Conservation (phyloP, 2,888 invertebrate species). For the Scaptomyza cyrtandrae region DNA sequence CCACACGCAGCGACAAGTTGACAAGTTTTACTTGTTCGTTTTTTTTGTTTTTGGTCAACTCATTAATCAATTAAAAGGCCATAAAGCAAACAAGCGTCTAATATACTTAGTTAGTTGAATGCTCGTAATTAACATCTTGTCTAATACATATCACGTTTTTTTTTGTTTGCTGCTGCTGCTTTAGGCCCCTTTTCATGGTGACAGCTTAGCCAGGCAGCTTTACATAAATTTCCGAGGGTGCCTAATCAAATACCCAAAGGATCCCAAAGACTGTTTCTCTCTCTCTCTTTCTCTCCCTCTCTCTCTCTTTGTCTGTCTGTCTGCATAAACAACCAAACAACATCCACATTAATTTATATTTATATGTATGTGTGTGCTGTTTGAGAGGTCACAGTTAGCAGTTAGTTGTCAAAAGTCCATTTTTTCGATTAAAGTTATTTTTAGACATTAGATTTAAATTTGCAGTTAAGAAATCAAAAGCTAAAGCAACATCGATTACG, state of each 20-base stretch:
- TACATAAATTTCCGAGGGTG: constrained; percentile 66
- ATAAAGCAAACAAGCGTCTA: constrained; percentile 59
- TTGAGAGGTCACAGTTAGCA: constrained; percentile 21
- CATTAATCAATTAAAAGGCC: constrained; percentile 75
- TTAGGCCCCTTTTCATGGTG: constrained; percentile 11
- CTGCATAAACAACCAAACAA: neutral
- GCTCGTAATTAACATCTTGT: constrained; percentile 51
- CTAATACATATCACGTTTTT: constrained; percentile 48
- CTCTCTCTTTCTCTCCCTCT: neutral
- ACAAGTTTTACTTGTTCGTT: constrained; percentile 43
- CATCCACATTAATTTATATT: neutral
- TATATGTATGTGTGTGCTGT: constrained; percentile 6
- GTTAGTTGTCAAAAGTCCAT: constrained; percentile 15
- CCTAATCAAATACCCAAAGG: constrained; percentile 67
- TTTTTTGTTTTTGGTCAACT: constrained; percentile 38
- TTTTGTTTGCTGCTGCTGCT: neutral
- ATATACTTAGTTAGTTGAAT: constrained; percentile 43
- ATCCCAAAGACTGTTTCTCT: constrained; percentile 23
- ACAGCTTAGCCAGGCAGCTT: constrained; percentile 54
- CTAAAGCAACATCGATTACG: neutral
- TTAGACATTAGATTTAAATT: constrained; percentile 2
- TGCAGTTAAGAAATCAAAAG: neutral
- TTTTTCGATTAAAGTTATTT: constrained; percentile 20
- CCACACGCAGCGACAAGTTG: constrained; percentile 53
- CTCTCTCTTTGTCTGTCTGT: neutral